phyloP scores from a whole-genome alignment of 1,140 invertebrate genomes.

The Bombus pyrosoma region DNA sequence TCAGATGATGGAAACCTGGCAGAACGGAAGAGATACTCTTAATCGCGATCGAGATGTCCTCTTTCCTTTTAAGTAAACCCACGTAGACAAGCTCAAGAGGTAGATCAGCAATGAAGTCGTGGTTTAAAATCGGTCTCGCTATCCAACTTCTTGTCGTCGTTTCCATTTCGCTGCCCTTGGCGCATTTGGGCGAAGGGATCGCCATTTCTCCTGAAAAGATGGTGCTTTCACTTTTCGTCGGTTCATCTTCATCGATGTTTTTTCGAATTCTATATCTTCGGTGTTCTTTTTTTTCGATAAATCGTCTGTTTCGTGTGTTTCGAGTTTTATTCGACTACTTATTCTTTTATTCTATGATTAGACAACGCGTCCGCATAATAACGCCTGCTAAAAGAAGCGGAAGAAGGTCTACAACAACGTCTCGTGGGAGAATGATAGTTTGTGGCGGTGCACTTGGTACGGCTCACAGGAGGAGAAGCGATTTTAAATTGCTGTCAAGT shows the following conservation, averaged over 20 bases:
- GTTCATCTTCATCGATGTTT: constrained; percentile 24
- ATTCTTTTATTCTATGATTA: neutral
- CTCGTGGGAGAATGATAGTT: constrained; percentile 25
- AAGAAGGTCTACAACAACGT: constrained; percentile 14
- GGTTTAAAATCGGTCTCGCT: constrained; percentile 81
- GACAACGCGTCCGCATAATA: neutral
- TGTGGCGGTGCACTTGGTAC: constrained; percentile 30
- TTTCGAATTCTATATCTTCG: neutral
- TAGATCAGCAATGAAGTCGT: constrained; percentile 82
- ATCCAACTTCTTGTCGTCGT: constrained; percentile 63
- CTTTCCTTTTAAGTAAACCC: constrained; percentile 84
- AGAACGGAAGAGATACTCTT: constrained; percentile 83
- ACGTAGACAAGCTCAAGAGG: constrained; percentile 84
- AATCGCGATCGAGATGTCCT: constrained; percentile 86
- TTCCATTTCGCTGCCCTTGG: constrained; percentile 60
- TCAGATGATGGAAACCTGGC: constrained; percentile 87
- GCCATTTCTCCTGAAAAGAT: constrained; percentile 70
- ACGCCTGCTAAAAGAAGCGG: constrained; percentile 2
- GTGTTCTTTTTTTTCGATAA: neutral
- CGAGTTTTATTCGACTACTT: neutral
- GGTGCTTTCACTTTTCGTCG: constrained; percentile 65
- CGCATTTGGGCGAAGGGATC: constrained; percentile 45
- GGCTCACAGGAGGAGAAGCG: constrained; percentile 57
- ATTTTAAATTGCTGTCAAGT: constrained; percentile 80
- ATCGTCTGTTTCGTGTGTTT: neutral